These are phyloP conservation scores for Gephyroberyx darwinii DNA, from an alignment of 2,797 vertebrate species.

Conservation along the genomic window DNA sequence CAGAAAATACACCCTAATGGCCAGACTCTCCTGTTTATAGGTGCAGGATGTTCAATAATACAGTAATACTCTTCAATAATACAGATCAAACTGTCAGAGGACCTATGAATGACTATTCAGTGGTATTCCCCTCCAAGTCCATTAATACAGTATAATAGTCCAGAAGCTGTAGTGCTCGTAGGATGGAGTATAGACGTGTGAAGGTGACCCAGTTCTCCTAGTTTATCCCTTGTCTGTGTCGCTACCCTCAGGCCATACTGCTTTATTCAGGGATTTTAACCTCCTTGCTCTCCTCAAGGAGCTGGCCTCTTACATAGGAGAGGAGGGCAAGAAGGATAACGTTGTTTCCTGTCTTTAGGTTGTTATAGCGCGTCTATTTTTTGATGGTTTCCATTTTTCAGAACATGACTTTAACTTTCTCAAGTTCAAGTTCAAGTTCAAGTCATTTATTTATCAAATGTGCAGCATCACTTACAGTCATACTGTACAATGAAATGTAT, in stretches of 20 bases:
- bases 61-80: background rate
- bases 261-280: slow-evolving; percentile 72
- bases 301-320: slow-evolving; percentile 32
- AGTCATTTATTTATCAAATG: no score
- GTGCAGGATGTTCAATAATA: background rate
- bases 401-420: background rate
- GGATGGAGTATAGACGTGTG: slow-evolving; percentile 61
- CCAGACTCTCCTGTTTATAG: background rate
- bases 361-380: background rate
- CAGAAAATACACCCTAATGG: background rate
- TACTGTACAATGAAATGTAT: no score
- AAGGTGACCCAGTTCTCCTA: slow-evolving; percentile 83
- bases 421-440: no score
- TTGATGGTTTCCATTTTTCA: background rate
- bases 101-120: background rate
- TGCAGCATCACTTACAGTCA: no score
- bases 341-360: background rate
- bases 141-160: slow-evolving; percentile 39
- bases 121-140: slow-evolving; percentile 44
- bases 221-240: slow-evolving; percentile 74
- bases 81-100: background rate
- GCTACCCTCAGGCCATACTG: slow-evolving; percentile 68
- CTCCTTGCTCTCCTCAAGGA: slow-evolving; percentile 61
- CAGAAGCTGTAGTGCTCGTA: slow-evolving; percentile 50
- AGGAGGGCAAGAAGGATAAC: slow-evolving; percentile 21